Evolutionary conservation across 1,140 invertebrate genomes (phyloP), one percentile per base, ranked within the genome.

Genomic region (Cotesia typhae): DNA sequence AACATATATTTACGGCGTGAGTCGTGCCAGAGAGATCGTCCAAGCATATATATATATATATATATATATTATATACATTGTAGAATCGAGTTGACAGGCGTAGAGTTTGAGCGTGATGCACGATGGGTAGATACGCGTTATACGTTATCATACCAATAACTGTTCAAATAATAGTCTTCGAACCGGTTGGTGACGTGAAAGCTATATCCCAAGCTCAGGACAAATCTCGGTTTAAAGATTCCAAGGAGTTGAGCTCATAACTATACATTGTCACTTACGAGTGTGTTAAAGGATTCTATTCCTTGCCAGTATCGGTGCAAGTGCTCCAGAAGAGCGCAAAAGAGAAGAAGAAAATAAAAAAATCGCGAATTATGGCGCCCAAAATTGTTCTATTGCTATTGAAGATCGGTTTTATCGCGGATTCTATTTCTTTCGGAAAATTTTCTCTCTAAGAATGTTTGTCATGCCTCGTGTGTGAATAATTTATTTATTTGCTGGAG

Each of bases 101-200:
- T 82, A 77, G 81, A 83, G 81, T 83, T 78, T 79, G 75, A 76
- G 61, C 71, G 79, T 83, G 82, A 82, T 82, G 80, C 79, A 82
- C 82, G 81, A 74, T 74, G 73, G 65, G 20, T 68, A 81, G 82
- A 83, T 83, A 83, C 76, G 80, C 78, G 81, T 76, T 83, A 83
- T 76, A 79, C 78, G 81, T 76, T 83, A 82, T 83, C 82, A 76
- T 78, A 78, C 80, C 80, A 83, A 83, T 83, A 83, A 82, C 82
- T 79, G 78, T 82, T 82, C 80, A 76, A 82, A 82, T 82, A 82
- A 83, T 83, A 81, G 79, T 78, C 74, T 75, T 74, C 76, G 35
- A 68, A 68, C 67, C 55, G 52, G 55, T 60, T 68, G 36, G 67
- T 68, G 55, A 59, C 36, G 55, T 68, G 17, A 47, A 55, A 55